Evolutionary conservation across 2,888 invertebrate genomes (phyloP).

Genomic region (Mystacides longicornis): DNA sequence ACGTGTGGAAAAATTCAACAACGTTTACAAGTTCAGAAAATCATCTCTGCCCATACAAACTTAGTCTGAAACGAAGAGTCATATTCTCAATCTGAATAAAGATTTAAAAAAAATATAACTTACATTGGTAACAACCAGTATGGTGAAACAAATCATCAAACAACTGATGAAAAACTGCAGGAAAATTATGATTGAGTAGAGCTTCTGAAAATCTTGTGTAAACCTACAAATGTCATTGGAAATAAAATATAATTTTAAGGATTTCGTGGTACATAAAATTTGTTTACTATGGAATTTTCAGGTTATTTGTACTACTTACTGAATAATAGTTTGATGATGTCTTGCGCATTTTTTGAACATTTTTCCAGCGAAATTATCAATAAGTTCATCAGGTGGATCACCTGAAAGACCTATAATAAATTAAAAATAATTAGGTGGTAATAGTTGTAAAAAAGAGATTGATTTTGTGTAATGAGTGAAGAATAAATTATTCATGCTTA

Average conservation of each 20-base stretch:
- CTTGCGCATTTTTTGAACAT: constrained; percentile 20
- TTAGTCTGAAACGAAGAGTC: no score
- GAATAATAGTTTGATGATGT: constrained; percentile 22
- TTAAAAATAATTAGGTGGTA: no score
- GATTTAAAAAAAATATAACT: constrained; percentile 6
- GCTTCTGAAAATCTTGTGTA: constrained; percentile 8
- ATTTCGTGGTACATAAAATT: no score
- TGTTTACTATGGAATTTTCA: background rate
- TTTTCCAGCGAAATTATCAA: background rate
- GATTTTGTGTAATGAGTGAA: no score
- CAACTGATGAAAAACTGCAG: constrained; percentile 26
- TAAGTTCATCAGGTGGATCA: background rate
- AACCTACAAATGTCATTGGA: constrained; percentile 16
- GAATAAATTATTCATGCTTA: no score
- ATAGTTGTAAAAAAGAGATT: no score
- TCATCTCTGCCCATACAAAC: no score
- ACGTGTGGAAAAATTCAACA: no score
- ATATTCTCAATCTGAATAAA: background rate
- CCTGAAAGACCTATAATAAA: no score
- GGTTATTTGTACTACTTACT: constrained; percentile 9
- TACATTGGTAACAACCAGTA: constrained; percentile 27
- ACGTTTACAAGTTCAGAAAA: no score
- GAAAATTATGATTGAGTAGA: constrained; percentile 21
- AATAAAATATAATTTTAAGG: background rate
- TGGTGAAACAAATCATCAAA: constrained; percentile 28